These are phyloP conservation scores for Hyles vespertilio DNA, from an alignment of 1,140 invertebrate species.

Conservation along the genomic window DNA sequence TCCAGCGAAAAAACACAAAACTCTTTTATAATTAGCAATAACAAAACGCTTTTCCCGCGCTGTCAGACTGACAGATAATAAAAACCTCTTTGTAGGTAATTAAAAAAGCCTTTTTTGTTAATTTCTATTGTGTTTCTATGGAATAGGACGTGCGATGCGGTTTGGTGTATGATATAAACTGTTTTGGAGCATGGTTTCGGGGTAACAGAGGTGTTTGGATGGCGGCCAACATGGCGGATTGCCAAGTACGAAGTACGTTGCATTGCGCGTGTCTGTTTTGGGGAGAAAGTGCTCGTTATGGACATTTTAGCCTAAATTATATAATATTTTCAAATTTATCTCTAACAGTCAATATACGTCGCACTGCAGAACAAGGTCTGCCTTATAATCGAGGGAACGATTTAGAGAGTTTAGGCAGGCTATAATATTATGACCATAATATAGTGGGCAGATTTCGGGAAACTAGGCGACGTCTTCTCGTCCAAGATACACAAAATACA, in stretches of 20 bases:
- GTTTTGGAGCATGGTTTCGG: slow-evolving; percentile 38
- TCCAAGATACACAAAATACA: too few relatives aligned
- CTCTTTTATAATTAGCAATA: slow-evolving; percentile 12
- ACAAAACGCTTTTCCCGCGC: slow-evolving; percentile 19
- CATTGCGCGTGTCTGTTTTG: slow-evolving; percentile 14
- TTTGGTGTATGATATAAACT: slow-evolving; percentile 30
- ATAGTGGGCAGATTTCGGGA: too few relatives aligned
- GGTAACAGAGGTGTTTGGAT: slow-evolving; percentile 22
- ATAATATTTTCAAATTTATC: too few relatives aligned
- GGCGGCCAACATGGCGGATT: slow-evolving; percentile 46
- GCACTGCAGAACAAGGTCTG: too few relatives aligned
- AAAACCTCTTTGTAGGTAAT: background rate
- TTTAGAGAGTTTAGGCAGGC: too few relatives aligned
- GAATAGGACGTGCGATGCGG: slow-evolving; percentile 28
- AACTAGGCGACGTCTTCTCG: too few relatives aligned
- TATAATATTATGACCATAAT: too few relatives aligned
- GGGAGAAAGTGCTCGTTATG: slow-evolving; percentile 27
- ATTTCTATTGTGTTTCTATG: slow-evolving; percentile 11
- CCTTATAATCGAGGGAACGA: too few relatives aligned
- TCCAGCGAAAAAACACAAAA: slow-evolving; percentile 5
- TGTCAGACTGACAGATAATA: slow-evolving; percentile 10
- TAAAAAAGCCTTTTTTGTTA: background rate
- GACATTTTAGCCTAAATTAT: background rate
- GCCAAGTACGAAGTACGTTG: slow-evolving; percentile 62
- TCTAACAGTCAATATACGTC: too few relatives aligned